Evolutionary conservation across 2,113 vertebrate species (phyloP), one percentile per base, ranked within the genome.

Genomic region (Vulpes vulpes): DNA sequence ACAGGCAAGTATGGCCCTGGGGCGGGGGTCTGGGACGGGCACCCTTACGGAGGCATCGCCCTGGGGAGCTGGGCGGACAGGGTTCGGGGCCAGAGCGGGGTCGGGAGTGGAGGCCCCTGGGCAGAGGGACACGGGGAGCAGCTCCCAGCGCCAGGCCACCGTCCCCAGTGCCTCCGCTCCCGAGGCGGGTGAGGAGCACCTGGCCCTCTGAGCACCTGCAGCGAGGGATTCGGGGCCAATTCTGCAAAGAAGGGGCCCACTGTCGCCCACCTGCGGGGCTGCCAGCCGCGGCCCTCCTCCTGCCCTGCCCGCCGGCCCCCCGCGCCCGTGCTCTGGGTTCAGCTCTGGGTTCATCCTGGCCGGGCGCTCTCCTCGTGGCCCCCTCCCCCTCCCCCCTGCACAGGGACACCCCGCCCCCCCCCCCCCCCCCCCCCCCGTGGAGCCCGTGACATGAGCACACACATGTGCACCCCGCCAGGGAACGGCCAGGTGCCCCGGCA

Each of bases 391-490:
- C 14, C 1, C 7, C 35, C 22, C 30, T 69, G 65, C 65, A n/a
- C 30, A n/a, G 7, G 65, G 7, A 17, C 71, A 4, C 22, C 20
- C 11, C 20, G 15, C 69, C 19, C 71, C 35, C 1, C 73, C 35
- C 1, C 20, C 11, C 20, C 6, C 69, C 19, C 71, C 35, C 1
- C 73, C 35, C 1, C 35, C 1, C 73, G 27, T 2, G 7, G 23
- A 76, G 38, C 38, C 14, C 27, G 23, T 76, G 73, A 8, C 22
- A 22, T 20, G 12, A 22, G 14, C 73, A 3, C 73, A 5, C 23
- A 3, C 35, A 11, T 22, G 3, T 5, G 22, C 38, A 14, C 5
- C 23, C 73, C 0, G 1, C 3, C 14, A 27, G 38, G 38, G 38
- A 25, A 8, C 23, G 2, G 6, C 38, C 43, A 8, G 73, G 38